Conservation (phyloP, 2,113 vertebrate genomes). For the Cynocephalus volans region DNA sequence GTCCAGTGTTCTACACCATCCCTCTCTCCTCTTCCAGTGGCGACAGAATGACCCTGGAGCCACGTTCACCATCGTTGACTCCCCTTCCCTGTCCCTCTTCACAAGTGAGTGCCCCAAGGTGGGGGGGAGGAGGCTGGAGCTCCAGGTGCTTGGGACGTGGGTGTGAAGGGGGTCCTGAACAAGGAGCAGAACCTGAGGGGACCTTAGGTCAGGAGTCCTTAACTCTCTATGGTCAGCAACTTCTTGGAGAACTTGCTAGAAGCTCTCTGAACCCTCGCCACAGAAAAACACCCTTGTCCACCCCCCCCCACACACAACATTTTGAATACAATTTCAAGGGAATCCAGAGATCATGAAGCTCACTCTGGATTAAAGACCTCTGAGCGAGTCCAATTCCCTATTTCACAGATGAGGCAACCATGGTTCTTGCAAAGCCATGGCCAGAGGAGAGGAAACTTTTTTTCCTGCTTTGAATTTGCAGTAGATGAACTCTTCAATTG, state of each 20-base stretch:
- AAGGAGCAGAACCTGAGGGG: neutral
- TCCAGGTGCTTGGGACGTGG: neutral
- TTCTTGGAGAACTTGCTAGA: neutral
- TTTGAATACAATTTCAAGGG: neutral
- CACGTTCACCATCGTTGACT: slow-evolving; percentile 93
- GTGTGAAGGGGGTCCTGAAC: neutral
- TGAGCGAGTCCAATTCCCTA: neutral
- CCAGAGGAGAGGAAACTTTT: neutral
- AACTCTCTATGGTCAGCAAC: neutral
- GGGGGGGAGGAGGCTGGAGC: neutral
- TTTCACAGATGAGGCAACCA: neutral
- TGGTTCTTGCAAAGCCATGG: neutral
- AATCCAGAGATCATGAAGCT: neutral
- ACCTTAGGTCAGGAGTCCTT: neutral
- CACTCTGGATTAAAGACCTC: neutral
- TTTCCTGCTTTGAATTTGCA: neutral
- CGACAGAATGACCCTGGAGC: slow-evolving; percentile 87
- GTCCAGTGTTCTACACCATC: neutral
- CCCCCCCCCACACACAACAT: too few species aligned
- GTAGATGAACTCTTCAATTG: neutral
- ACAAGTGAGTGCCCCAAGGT: slow-evolving; percentile 90
- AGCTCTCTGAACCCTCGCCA: neutral
- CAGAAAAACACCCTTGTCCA: neutral
- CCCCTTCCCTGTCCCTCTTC: slow-evolving; percentile 94
- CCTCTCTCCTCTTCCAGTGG: slow-evolving; percentile 92